phyloP scores from a whole-genome alignment of 2,888 invertebrate genomes.

The Ormyrus pomaceus region DNA sequence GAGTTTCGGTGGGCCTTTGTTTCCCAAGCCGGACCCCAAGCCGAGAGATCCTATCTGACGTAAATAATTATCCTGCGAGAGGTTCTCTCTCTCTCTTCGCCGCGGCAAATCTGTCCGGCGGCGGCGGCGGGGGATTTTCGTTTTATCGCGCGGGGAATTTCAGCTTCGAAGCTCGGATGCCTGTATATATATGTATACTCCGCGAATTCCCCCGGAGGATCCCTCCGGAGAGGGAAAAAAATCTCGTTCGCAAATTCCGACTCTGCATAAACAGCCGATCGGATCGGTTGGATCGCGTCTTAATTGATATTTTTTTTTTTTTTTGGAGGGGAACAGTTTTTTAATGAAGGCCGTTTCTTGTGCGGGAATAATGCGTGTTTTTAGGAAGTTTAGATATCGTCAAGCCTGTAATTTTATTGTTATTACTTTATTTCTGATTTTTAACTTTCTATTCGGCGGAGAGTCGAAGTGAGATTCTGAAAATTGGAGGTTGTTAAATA shows the following conservation, averaged over 20 bases:
- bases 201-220: conserved; percentile 59
- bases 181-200: background rate
- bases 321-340: too few relatives aligned
- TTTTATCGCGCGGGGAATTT: conserved; percentile 60
- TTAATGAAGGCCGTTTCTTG: background rate
- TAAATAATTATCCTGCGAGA: conserved; percentile 74
- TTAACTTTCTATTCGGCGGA: background rate
- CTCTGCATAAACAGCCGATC: conserved; percentile 31
- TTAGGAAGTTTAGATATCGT: background rate
- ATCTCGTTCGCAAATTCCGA: conserved; percentile 35
- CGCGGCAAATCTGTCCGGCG: conserved; percentile 47
- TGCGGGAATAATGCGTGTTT: background rate
- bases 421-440: background rate
- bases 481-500: too few relatives aligned
- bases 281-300: conserved; percentile 7
- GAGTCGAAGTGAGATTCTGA: background rate
- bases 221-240: conserved; percentile 11
- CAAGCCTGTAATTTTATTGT: background rate
- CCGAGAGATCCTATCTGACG: conserved; percentile 73
- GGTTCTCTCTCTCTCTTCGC: conserved; percentile 38
- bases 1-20: conserved; percentile 70
- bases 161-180: conserved; percentile 36
- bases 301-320: conserved; percentile 2
- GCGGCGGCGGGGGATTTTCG: conserved; percentile 60
- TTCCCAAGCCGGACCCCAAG: conserved; percentile 63